phyloP scores from a whole-genome alignment of 1,140 invertebrate species.

The Octopus sinensis region DNA sequence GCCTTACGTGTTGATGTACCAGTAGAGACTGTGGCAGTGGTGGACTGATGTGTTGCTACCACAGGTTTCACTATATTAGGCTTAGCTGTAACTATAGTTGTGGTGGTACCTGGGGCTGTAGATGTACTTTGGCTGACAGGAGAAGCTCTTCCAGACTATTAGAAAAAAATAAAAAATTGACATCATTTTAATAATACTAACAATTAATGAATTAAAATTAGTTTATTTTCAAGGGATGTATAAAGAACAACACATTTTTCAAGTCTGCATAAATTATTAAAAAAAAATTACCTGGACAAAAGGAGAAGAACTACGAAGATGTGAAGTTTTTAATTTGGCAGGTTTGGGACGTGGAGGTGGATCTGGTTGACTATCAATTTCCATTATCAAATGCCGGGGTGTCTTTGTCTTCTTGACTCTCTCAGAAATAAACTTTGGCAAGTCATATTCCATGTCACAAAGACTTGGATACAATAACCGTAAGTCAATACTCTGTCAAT shows the following conservation, averaged over 20 bases:
- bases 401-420: constrained; percentile 72
- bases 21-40: not conserved
- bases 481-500: constrained; percentile 68
- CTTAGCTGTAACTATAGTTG: constrained; percentile 11
- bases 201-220: too few species aligned
- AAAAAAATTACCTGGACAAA: constrained; percentile 22
- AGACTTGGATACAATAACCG: constrained; percentile 71
- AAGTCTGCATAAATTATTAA: constrained; percentile 1
- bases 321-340: constrained; percentile 43
- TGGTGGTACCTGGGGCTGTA: constrained; percentile 18
- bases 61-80: constrained; percentile 13
- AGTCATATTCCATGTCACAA: constrained; percentile 68
- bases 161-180: not conserved
- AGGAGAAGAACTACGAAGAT: constrained; percentile 30
- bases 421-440: constrained; percentile 81
- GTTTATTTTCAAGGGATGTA: not conserved
- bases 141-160: constrained; percentile 31
- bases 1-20: not conserved
- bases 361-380: constrained; percentile 67
- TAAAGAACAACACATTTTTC: not conserved
- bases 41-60: constrained; percentile 12
- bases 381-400: constrained; percentile 73
- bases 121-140: constrained; percentile 17
- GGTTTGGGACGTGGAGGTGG: constrained; percentile 61
- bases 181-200: too few species aligned